Base-by-base conservation (phyloP, 2,113 vertebrate species). In the Mesitornis unicolor region DNA sequence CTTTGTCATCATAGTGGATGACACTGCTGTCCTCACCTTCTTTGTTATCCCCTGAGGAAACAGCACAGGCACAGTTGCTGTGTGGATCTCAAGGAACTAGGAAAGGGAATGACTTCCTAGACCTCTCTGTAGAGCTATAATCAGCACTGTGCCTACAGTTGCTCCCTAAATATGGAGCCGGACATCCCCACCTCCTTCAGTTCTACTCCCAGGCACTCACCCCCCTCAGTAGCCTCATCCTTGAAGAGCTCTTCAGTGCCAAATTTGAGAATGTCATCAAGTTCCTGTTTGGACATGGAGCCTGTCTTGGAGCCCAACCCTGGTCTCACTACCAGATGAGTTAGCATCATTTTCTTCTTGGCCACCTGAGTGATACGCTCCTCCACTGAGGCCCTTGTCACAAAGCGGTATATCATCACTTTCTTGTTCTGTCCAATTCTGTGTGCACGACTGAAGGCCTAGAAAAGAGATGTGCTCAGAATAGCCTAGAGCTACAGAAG, bases 341-440 rank as follows among this genome's bases (percentile, higher is more conserved):
- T 99, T 84, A 99, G 97, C 99, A 99, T 99, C 99, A 99, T 99
- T 96, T 99, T 99, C 97, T 99, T 99, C 98, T 99, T 99, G 13
- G 99, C 99, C 98, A 99, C 99, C 98, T 99, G 99, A 10, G 99
- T 99, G 97, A 99, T 99, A 69, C 99, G 98, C 93, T 99, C 99
- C 92, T 99, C 99, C 89, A 99, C 99, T 42, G 99, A 99, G 0
- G 99, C 99, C 90, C 99, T 99, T 54, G 99, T 99, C 93, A 99
- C 99, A 89, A 99, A 99, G 65, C 99, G 99, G 96, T 99, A 99
- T 87, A 99, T 99, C 99, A 99, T 99, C 93, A 99, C 99, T 95
- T 99, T 99, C 97, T 98, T 99, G 97, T 99, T 99, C 94, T 99
- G 99, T 63, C 99, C 99, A 85, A 99, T 99, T 93, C 99, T 99